Base-by-base conservation (phyloP, 2,113 vertebrate species). In the Collichthys lucidus region DNA sequence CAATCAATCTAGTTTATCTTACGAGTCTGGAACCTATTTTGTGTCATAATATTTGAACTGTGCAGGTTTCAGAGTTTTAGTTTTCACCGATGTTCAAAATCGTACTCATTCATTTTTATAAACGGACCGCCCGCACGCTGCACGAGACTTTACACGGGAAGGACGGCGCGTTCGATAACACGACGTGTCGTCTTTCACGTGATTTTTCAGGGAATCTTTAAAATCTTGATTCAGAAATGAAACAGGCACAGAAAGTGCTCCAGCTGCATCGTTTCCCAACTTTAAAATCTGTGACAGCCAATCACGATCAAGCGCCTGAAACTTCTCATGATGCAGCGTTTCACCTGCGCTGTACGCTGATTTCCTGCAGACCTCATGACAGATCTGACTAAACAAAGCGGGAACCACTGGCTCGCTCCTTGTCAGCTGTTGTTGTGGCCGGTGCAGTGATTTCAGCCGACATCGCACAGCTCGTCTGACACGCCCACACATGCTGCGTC, bases 21-120 rank as follows among this genome's bases (percentile, higher is more conserved):
- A 31, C 46, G 50, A 80, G 72, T 70, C 82, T 87, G 57, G 65
- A 89, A 79, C 19, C 52, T 15, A 83, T 86, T 86, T 86, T 5
- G 69, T 81, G 42, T 57, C 78, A 71, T 79, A 72, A 66, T 64
- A 53, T 63, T 86, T 79, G 46, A 82, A 61, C 62, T 47, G 57
- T 75, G 60, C 62, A 74, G 56, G 79, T 56, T 77, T 82, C 31
- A 82, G 11, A 72, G 60, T 82, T 83, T 72, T 57, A 57, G 65
- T 59, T 86, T 19, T 76, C 59, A 61, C 12, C 24, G 14, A 71
- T 79, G 56, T 69, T 74, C 82, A 77, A 63, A 68, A 31, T 1
- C 31, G 6, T 35, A 35, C 31, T 49, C 10, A 61, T 4, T 44
- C 3, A 35, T 74, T 84, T 70, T 79, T 12, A 50, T n/a, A 66